Base-by-base conservation (phyloP, 2,113 vertebrate genomes). In the Notechis scutatus region DNA sequence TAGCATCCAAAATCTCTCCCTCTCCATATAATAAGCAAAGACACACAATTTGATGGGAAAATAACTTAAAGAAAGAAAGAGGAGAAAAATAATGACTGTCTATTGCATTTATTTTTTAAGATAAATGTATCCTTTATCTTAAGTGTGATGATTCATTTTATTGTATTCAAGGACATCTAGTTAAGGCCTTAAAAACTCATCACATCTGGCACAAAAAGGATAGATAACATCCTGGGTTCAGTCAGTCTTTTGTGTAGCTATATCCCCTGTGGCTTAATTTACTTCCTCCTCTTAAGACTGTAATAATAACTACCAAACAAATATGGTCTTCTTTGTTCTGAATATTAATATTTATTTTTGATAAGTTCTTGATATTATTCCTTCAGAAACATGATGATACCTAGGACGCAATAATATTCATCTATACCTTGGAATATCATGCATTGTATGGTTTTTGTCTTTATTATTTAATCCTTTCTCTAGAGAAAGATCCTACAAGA, bases 231-330 rank as follows among this genome's bases (percentile, higher is more conserved):
- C 92, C 92, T 90, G 93, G 91, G 91, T 95, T 96, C 93, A 94
- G 86, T 93, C 95, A 95, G 94, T 87, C 90, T 93, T 97, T 95
- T 96, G 69, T 93, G 90, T 94, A 92, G 14, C 94, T 96, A 91
- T 96, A 95, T 96, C 95, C 95, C 96, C 94, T 91, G 96, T 96
- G 96, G 93, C 96, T 97, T 97, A 96, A 97, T 97, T 97, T 97
- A 96, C 90, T 95, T 95, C 94, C 88, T 94, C 90, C 91, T 95
- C 93, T 14, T 95, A 95, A 95, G 91, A 81, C 93, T 95, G 91
- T 96, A 94, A 96, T 96, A 97, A 96, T 96, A 97, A 96, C 95
- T 96, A 96, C 96, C 94, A 96, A 92, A 95, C 94, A 96, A 95
- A 95, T 97, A 94, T 97, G 95, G 95, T 96, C 93, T 93, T 92